Evolutionary conservation across 2,797 vertebrate species (phyloP).

Genomic region (Craterocephalus amniculus): DNA sequence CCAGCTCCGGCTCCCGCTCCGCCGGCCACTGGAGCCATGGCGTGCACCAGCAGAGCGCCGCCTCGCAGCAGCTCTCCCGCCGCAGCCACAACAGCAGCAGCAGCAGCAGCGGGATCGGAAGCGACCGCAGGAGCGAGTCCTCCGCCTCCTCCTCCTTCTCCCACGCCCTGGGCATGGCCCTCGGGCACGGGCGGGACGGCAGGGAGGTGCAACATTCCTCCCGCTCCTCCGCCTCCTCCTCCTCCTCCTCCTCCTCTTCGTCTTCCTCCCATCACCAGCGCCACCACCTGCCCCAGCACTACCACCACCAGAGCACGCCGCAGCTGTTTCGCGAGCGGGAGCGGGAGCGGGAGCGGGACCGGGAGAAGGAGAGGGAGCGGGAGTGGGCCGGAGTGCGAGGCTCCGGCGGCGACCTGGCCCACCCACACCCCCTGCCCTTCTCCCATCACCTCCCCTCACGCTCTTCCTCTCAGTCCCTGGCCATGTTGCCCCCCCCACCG

Average conservation of each 20-base stretch:
- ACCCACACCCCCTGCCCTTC: constrained; percentile 83
- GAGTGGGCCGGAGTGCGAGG: constrained; percentile 77
- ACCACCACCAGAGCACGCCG: constrained; percentile 85
- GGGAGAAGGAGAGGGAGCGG: constrained; percentile 82
- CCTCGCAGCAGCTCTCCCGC: constrained; percentile 84
- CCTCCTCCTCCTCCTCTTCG: constrained; percentile 81
- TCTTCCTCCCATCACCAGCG: constrained; percentile 80
- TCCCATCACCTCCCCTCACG: constrained; percentile 86
- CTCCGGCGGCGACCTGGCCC: constrained; percentile 78
- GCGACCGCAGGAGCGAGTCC: constrained; percentile 77
- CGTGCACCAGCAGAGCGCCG: constrained; percentile 78
- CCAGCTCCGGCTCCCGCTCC: constrained; percentile 85
- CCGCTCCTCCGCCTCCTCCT: constrained; percentile 82
- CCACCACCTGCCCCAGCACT: constrained; percentile 81
- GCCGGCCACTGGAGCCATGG: constrained; percentile 91
- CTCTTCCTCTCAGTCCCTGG: constrained; percentile 86
- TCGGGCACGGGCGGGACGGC: constrained; percentile 67
- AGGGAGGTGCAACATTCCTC: constrained; percentile 78
- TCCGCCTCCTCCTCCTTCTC: constrained; percentile 60
- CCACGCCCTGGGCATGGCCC: constrained; percentile 65
- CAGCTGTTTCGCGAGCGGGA: constrained; percentile 86
- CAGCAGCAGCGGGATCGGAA: constrained; percentile 45
- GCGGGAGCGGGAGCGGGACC: constrained; percentile 79
- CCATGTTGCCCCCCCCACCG: constrained; percentile 82
- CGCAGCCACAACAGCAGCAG: constrained; percentile 79